A percentile compares a stretch with the other conserved stretches of the same genome.
Conservation (phyloP, 2,113 vertebrate genomes). For the Helogale parvula region DNA sequence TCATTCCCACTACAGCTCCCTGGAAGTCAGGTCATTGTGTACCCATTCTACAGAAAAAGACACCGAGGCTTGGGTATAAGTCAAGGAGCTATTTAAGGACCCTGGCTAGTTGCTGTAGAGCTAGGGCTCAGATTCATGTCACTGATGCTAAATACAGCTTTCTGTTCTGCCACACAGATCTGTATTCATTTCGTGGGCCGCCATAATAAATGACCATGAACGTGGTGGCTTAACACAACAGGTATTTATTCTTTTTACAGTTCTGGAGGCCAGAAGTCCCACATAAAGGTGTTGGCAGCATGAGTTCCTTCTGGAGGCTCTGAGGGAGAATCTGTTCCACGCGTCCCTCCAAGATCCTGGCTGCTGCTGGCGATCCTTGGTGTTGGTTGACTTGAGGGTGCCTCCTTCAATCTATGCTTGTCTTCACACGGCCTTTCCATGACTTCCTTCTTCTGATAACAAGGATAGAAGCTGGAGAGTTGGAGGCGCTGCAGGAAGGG, state of each 20-base stretch:
- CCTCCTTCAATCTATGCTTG: neutral
- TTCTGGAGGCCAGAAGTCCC: neutral
- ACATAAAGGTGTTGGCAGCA: neutral
- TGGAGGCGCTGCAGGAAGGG: neutral
- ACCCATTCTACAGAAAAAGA: neutral
- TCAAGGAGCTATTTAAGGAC: too few species aligned
- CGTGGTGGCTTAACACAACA: neutral
- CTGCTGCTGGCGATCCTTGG: neutral
- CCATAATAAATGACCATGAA: neutral
- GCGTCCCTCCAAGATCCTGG: neutral
- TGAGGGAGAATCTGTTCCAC: neutral
- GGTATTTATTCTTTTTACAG: neutral
- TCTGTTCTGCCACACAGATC: neutral
- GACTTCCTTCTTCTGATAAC: neutral
- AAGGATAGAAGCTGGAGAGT: neutral
- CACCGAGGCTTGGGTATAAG: neutral
- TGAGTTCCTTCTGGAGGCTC: neutral
- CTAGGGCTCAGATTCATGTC: neutral
- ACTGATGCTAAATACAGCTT: neutral
- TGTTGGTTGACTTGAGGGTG: neutral
- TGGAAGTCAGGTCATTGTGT: accelerated
- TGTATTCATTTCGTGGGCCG: neutral
- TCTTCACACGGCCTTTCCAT: neutral
- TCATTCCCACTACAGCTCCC: neutral
- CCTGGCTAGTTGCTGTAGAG: neutral